Evolutionary conservation across 30 jellyfish, hydroid and myxozoan species (phyloP).

Genomic region (Chironex yamaguchii): DNA sequence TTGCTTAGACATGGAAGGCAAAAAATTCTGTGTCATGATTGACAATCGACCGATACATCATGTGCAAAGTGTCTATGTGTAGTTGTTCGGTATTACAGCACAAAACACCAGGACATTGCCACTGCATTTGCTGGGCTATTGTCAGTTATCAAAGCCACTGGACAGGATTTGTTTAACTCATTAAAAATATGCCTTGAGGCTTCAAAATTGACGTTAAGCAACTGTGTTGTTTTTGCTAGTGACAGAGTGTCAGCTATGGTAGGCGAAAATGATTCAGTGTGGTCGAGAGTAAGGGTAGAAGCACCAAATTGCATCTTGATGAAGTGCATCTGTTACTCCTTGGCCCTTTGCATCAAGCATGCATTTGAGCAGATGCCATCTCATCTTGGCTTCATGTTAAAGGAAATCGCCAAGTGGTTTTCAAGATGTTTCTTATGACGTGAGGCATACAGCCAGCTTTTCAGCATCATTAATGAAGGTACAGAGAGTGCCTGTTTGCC

Average conservation of each 20-base stretch:
- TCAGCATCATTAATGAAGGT: conserved; percentile 38
- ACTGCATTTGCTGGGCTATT: conserved; percentile 55
- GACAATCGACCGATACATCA: conserved; percentile 65
- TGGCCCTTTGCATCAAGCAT: conserved; percentile 69
- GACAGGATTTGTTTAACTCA: conserved; percentile 19
- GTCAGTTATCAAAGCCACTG: conserved; percentile 46
- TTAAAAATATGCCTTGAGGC: conserved; percentile 1
- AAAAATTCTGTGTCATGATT: conserved; percentile 45
- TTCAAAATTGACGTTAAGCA: conserved; percentile 1
- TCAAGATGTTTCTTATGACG: conserved; percentile 50
- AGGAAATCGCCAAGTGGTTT: conserved; percentile 69
- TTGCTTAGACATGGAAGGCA: conserved; percentile 23
- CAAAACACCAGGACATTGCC: conserved; percentile 27
- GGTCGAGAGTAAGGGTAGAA: conserved; percentile 50
- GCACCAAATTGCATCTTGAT: conserved; percentile 70
- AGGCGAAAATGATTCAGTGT: conserved; percentile 62
- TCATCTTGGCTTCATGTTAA: conserved; percentile 40
- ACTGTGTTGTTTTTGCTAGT: conserved; percentile 32
- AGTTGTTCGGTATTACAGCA: conserved; percentile 59
- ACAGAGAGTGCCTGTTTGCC: conserved; percentile 65
- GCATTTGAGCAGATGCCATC: conserved; percentile 73
- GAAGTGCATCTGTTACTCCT: conserved; percentile 79
- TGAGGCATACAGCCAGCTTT: conserved; percentile 66
- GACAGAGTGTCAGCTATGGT: conserved; percentile 69
- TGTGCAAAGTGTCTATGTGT: conserved; percentile 43